Base-by-base conservation (phyloP, 2,888 invertebrate genomes). In the Blastobasis adustella region DNA sequence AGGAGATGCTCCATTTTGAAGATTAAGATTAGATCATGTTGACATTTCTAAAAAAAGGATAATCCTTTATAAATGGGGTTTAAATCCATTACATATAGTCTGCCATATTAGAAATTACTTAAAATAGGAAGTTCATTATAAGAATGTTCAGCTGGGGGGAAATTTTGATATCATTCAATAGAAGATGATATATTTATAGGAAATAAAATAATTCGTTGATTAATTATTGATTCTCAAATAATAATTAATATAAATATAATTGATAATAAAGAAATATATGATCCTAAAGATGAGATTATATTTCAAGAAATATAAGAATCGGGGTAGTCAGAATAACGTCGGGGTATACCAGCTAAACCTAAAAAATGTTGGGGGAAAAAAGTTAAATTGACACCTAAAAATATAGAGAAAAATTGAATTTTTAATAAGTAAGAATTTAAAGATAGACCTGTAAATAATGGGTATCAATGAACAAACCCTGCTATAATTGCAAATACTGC, bases 291-390 rank as follows among this genome's bases (percentile, higher is more conserved):
- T 37, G 93, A 93, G 54, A 93, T 67, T 60, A 91, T 71, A 89
- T 94, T 94, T 92, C 93, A 93, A 51, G 88, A 71, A 58, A 89
- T 81, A 66, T 90, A 93, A 36, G 86, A 82, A 77, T 93, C 93
- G 0, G 93, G 92, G 50, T 93, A 94, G 75, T 94, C 93, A 4
- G 93, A 92, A 49, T 94, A 94, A 55, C 94, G 94, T 52, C 94
- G 94, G 47, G 94, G 94, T 81, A 94, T 94, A 0, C 79, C 79
- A 0, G 79, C 77, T 72, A 81, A 67, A 0, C 80, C 79, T 75
- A 81, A 66, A 65, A 95, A 94, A 82, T 95, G 93, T 90, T 93
- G 93, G 0, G 94, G 94, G n/a, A 95, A 94, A 78, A 95, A 95
- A 0, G 93, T 94, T 89, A 94, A 71, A 86, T 94, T 95, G 62